Base-by-base conservation (phyloP, 2,113 vertebrate genomes). In the Antigone vipio region DNA sequence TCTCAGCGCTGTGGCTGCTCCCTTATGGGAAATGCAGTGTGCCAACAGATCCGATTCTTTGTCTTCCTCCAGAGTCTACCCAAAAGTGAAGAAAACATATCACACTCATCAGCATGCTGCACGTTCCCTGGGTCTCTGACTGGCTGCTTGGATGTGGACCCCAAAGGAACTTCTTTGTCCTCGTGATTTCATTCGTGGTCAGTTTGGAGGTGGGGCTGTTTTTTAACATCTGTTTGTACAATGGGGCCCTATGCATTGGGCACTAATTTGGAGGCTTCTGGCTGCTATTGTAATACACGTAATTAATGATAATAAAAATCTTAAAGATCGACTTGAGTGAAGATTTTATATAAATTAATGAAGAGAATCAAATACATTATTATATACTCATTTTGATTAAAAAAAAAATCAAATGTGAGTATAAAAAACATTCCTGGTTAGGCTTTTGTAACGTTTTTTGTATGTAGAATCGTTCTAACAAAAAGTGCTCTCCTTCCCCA, bases 251-350 rank as follows among this genome's bases (percentile, higher is more conserved):
- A 24, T 49, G 59, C 44, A 49, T 24, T 59, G 66, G 72, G 85
- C 82, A 76, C 87, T 85, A 81, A 78, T 81, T 62, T 73, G 85
- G 88, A 92, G 85, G 82, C 85, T 92, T 94, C 81, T 88, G 91
- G 89, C 92, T 93, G 91, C 88, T 97, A 56, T 77, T 88, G 73
- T 93, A 80, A 88, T 79, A 92, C 88, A 91, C 47, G 21, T 76
- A 83, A 96, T 68, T 87, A 83, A 85, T 47, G 38, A 60, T 15
- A 88, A 93, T 97, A 95, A 95, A 96, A 95, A 71, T 86, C 27
- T 75, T 69, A 81, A 93, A 69, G 75, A 63, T 11, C 60, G 42
- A 14, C 66, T 63, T 87, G 66, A 88, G 42, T 53, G 32, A 95
- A 85, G 32, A 45, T 76, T 95, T 89, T 68, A 56, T 84, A 66